Evolutionary conservation across 2,113 vertebrate genomes (phyloP), one percentile per base, ranked within the genome.

Genomic region (Pontoporia blainvillei): DNA sequence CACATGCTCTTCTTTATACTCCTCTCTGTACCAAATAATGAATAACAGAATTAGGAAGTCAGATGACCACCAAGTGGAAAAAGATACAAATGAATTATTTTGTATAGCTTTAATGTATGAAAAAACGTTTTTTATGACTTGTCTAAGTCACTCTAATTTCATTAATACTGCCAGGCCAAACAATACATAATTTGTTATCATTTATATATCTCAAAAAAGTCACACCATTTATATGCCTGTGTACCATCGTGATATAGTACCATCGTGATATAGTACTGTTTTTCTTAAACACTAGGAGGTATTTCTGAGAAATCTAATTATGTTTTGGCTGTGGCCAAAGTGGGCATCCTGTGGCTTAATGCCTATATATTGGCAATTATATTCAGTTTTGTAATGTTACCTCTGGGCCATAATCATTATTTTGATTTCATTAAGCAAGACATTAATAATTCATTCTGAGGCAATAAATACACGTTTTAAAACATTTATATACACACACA

Each of bases 221-320:
- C 59, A 61, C 31, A 78, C 18, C 31, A 59, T 87, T 86, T 44
- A 46, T 46, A 52, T 20, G 9, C 2, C 29, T 46, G 6, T 79
- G n/a, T 81, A 27, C 10, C 10, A 36, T 10, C 52, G n/a, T 27
- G 27, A 88, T 29, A 66, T 1, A 73, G n/a, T 46, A 67, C 10
- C 10, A 36, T 10, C 52, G n/a, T 27, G 27, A 88, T 29, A 66
- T 1, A 73, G n/a, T 46, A 67, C 10, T 72, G 12, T 31, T 84
- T 95, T 59, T 83, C 69, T 91, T 66, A 81, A 88, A 75, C 5
- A 81, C 27, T 62, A 87, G 18, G 12, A 90, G 3, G 3, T 14
- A 95, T 76, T 89, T 76, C 36, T 75, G 44, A 87, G 59, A 94
- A 87, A 94, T 52, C 23, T 67, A 90, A 82, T 94, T 91, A 85